Evolutionary conservation across 1,140 invertebrate genomes (phyloP), one percentile per base, ranked within the genome.

Genomic region (Bombus vancouverensis): DNA sequence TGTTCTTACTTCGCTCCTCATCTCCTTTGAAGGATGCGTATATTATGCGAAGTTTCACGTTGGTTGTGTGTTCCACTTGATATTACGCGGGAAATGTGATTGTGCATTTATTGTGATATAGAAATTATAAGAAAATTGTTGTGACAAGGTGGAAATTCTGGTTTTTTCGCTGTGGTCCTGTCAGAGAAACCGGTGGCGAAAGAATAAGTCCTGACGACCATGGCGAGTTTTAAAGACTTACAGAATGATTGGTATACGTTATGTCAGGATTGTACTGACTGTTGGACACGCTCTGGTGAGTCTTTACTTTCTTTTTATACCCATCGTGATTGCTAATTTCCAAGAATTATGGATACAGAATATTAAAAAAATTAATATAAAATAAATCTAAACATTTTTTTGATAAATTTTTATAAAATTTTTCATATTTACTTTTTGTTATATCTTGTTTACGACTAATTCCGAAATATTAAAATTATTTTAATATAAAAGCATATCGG

Each of bases 171-270:
- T 53, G 68, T 22, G 71, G n/a, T 59, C 22, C 59, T n/a, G 47
- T 57, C 53, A 62, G 47, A 59, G 37, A 22, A 59, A 57, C 59
- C 70, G 71, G 59, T 72, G 22, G 57, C 53, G 44, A 82, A 86
- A 57, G 66, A 70, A 71, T 74, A 79, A 42, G 37, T 84, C 66
- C 44, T 68, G 57, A n/a, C n/a, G 66, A 80, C 53, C 66, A 80
- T 94, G 94, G 94, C 94, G 22, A 93, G 87, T 75, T 93, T 93
- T 89, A 87, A 92, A 12, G 94, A 95, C 74, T 87, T 95, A 44
- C 87, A 92, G 65, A 90, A 91, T 78, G 95, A 95, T 42, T 95
- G 95, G 94, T 90, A 89, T 15, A 89, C 91, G 88, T 85, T 95
- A 42, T 93, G 92, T 72, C 92, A 94, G 78, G 92, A 95, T 15